Base-by-base conservation (phyloP, 2,113 vertebrate species). In the Myrmecobius fasciatus region DNA sequence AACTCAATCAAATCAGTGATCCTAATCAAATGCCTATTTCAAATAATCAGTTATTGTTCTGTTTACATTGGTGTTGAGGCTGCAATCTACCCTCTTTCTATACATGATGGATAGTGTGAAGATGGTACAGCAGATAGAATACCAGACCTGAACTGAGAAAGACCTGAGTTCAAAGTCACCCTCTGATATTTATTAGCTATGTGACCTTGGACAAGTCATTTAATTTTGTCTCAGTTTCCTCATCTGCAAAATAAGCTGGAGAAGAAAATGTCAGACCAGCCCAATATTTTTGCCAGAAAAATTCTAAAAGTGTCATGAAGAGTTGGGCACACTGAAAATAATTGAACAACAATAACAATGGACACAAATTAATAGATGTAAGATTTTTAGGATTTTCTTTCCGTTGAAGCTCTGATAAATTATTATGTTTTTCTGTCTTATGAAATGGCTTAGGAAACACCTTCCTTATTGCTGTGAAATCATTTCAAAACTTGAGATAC, bases 381-480 rank as follows among this genome's bases (percentile, higher is more conserved):
- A 6, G 60, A 31, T 67, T 36, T 28, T 14, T 60, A 7, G 53
- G 9, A 11, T 60, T 8, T 67, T 67, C 91, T 95, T 92, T 49
- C 53, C 92, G 14, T 93, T 48, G 51, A 12, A 53, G 8, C 4
- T 67, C 22, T 60, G 93, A 5, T 8, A 6, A 52, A 89, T 94
- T 90, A 26, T 26, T 31, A 0, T 47, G 22, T 56, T 67, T 92
- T 49, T 2, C 3, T 25, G 26, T 89, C 43, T 48, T 91, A 24
- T 25, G 75, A 90, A 96, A 14, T 31, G 89, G 20, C 52, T 91
- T 94, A 92, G 92, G 56, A 46, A 92, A 24, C 43, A 2, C 20
- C 88, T 94, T 95, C 52, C n/a, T 96, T 96, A 17, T 92, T 93
- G 93, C 67, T 93, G 51, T 36, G 3, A 4, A 56, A 31, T 92